Conservation (phyloP, 2,797 vertebrate genomes). For the Chaetodon trifasciatus region DNA sequence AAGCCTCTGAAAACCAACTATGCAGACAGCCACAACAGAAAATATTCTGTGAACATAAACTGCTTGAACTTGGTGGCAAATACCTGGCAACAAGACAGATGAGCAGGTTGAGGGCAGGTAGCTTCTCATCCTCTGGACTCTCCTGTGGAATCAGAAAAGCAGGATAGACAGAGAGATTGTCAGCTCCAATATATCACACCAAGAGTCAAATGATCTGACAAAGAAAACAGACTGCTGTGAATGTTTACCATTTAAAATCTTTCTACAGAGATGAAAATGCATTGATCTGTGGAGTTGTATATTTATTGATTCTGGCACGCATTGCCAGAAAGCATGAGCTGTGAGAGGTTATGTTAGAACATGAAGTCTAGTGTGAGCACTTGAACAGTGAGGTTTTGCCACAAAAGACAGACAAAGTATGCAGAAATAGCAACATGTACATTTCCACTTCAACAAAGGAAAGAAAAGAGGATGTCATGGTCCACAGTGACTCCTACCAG, state of each 20-base stretch:
- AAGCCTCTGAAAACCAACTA: neutral
- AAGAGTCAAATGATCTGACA: neutral
- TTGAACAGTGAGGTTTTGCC: neutral
- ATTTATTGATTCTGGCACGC: neutral
- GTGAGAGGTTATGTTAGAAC: too few relatives aligned
- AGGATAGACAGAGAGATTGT: neutral
- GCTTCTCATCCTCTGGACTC: constrained; percentile 90
- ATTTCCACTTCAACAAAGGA: neutral
- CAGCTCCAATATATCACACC: neutral
- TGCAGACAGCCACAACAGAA: neutral
- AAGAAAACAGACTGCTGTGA: neutral
- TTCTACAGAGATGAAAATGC: neutral
- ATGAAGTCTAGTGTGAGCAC: neutral
- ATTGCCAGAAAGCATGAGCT: neutral
- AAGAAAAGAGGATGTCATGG: neutral
- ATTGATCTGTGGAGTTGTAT: neutral
- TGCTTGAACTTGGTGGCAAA: neutral
- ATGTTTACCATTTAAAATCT: neutral
- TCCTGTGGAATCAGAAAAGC: constrained; percentile 81
- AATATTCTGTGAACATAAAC: neutral
- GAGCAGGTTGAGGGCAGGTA: constrained; percentile 95
- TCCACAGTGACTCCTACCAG: constrained; percentile 50
- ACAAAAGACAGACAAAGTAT: neutral
- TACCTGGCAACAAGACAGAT: constrained; percentile 98
- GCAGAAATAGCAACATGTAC: neutral